Evolutionary conservation across 1,140 invertebrate genomes (phyloP).

Genomic region (Heliothis virescens): DNA sequence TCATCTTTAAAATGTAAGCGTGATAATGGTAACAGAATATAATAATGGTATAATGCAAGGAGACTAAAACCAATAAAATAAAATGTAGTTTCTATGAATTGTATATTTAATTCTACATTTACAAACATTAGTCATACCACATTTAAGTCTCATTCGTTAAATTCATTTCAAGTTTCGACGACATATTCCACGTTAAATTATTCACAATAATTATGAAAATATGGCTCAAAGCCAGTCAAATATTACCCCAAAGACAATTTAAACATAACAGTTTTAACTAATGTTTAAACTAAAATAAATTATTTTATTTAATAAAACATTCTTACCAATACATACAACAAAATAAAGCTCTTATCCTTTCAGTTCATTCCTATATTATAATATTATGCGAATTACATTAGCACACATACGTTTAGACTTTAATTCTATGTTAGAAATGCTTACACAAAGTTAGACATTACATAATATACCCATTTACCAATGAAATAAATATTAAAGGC

Average conservation of each 20-base stretch:
- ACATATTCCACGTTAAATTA: not conserved
- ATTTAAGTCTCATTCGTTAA: constrained; percentile 10
- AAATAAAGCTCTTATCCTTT: constrained; percentile 18
- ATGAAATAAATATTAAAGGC: too few species aligned
- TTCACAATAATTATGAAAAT: not conserved
- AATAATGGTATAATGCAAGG: too few species aligned
- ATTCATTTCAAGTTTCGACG: not conserved
- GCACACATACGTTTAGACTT: not conserved
- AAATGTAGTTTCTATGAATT: not conserved
- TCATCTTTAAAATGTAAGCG: too few species aligned
- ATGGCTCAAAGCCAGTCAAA: not conserved
- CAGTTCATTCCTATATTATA: not conserved
- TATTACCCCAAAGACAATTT: not conserved
- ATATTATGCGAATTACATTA: constrained; percentile 23
- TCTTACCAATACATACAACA: not conserved
- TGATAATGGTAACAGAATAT: too few species aligned
- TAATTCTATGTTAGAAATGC: constrained; percentile 10
- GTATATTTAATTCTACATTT: constrained; percentile 7
- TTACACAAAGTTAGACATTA: not conserved
- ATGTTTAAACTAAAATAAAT: not conserved
- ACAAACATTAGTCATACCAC: not conserved
- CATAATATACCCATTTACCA: not conserved
- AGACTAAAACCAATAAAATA: not conserved
- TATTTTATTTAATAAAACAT: not conserved
- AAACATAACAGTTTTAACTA: too few species aligned